Percentiles rank a stretch among this genome's conserved stretches.
phyloP scores from a whole-genome alignment of 2,113 vertebrate species.

The Stigmatopora nigra region DNA sequence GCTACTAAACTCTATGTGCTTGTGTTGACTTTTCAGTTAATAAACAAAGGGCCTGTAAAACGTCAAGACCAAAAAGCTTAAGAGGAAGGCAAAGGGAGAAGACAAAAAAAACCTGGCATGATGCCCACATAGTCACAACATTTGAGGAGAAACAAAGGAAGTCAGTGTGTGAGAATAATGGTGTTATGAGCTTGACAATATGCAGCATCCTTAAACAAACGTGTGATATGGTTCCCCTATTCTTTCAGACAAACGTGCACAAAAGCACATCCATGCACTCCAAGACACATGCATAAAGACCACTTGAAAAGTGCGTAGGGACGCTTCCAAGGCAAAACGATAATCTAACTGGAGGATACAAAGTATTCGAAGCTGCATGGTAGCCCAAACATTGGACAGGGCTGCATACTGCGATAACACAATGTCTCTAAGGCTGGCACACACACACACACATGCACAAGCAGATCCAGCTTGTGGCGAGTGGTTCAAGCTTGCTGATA shows the following conservation, averaged over 20 bases:
- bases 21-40: constrained; percentile 69
- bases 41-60: constrained; percentile 54
- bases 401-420: constrained; percentile 59
- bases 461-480: constrained; percentile 42
- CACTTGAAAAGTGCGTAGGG: constrained; percentile 20
- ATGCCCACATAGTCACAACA: constrained; percentile 33
- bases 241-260: neutral
- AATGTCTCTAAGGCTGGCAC: constrained; percentile 49
- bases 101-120: constrained; percentile 37
- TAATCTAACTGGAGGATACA: constrained; percentile 48
- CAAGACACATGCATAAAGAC: constrained; percentile 10
- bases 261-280: constrained; percentile 13
- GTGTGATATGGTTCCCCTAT: neutral
- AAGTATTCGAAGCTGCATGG: constrained; percentile 47
- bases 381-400: constrained; percentile 41
- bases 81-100: constrained; percentile 26
- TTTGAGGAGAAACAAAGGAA: constrained; percentile 7
- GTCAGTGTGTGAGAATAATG: constrained; percentile 6
- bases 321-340: constrained; percentile 35
- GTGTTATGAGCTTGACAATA: constrained; percentile 12
- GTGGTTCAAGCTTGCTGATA: constrained; percentile 57
- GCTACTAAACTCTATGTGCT: constrained; percentile 30
- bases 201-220: constrained; percentile 5
- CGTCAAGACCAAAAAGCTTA: constrained; percentile 39
- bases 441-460: constrained; percentile 10